Evolutionary conservation across 2,888 invertebrate genomes (phyloP).

Genomic region (Coleophora deauratella): DNA sequence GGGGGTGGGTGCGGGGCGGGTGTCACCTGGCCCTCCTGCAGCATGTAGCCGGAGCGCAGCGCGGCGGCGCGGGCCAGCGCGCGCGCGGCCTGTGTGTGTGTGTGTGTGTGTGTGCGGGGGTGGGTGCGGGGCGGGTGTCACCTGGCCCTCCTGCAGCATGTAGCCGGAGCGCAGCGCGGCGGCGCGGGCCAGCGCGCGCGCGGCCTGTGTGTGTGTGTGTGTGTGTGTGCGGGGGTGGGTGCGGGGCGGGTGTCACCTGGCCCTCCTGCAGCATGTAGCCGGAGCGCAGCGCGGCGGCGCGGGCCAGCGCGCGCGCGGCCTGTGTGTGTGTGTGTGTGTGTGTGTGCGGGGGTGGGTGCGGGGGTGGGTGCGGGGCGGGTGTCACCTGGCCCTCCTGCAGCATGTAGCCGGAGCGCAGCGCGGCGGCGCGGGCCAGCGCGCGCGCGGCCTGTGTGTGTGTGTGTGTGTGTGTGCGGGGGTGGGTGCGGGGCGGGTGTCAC

Average conservation of each 20-base stretch:
- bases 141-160: conserved; percentile 78
- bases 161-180: conserved; percentile 95
- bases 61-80: conserved; percentile 96
- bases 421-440: conserved; percentile 94
- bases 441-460: conserved; percentile 77
- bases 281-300: conserved; percentile 90
- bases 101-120: too few relatives aligned
- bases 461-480: too few relatives aligned
- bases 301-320: conserved; percentile 87
- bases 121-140: too few relatives aligned
- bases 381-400: conserved; percentile 75
- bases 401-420: conserved; percentile 92
- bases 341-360: too few relatives aligned
- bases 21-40: conserved; percentile 73
- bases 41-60: conserved; percentile 91
- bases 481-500: too few relatives aligned
- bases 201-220: too few relatives aligned
- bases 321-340: too few relatives aligned
- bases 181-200: conserved; percentile 91
- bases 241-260: too few relatives aligned
- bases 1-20: too few relatives aligned
- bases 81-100: conserved; percentile 76
- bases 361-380: too few relatives aligned
- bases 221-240: too few relatives aligned
- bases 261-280: conserved; percentile 88